Conservation (phyloP, 2,888 invertebrate genomes). For the Falcaria lacertinaria region DNA sequence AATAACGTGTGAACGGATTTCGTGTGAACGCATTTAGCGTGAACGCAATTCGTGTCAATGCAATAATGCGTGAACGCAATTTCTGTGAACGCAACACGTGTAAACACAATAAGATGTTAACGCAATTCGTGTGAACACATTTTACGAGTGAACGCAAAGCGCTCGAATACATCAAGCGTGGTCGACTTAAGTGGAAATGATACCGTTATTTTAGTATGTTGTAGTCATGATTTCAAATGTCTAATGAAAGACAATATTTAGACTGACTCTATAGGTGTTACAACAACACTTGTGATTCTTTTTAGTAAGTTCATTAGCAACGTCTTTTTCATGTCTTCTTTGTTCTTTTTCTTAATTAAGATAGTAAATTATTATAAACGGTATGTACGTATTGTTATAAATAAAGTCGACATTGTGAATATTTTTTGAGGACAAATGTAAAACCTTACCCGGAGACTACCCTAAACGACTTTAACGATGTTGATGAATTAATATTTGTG, state of each 20-base stretch:
- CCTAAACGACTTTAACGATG: constrained; percentile 7
- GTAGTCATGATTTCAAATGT: constrained; percentile 59
- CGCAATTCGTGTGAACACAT: background rate
- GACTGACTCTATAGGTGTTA: constrained; percentile 59
- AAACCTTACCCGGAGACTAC: constrained; percentile 56
- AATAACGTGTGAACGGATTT: background rate
- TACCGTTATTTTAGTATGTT: constrained; percentile 33
- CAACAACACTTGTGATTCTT: constrained; percentile 50
- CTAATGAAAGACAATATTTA: constrained; percentile 72
- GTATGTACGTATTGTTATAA: constrained; percentile 51
- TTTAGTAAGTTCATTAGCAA: constrained; percentile 45
- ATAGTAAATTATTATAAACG: constrained; percentile 62
- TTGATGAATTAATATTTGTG: background rate
- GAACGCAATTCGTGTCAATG: background rate
- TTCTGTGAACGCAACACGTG: background rate
- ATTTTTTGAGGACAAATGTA: constrained; percentile 48
- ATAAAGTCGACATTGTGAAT: constrained; percentile 6
- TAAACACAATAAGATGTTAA: background rate
- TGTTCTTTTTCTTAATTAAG: constrained; percentile 53
- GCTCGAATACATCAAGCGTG: background rate
- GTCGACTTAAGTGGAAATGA: constrained; percentile 2
- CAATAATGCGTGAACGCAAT: background rate
- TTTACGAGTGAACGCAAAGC: background rate
- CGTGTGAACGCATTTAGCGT: background rate
- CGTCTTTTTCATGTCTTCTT: constrained; percentile 40